These are phyloP conservation scores for Chrysomallon squamiferum DNA, from an alignment of 1,140 invertebrate genomes.

Conservation along the genomic window DNA sequence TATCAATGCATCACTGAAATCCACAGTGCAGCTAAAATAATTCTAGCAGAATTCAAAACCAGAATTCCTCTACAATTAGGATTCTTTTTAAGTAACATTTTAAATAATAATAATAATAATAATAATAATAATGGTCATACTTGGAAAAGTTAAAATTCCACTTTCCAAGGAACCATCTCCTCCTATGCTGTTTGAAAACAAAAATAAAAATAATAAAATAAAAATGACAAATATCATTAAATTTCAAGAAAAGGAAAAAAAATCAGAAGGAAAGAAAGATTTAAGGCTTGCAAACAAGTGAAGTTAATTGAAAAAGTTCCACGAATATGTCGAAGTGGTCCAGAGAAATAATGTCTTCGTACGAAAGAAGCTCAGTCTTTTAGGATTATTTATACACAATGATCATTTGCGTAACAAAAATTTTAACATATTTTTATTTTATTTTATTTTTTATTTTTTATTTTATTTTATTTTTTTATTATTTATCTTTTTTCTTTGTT, in stretches of 20 bases:
- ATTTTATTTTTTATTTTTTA: too few species aligned
- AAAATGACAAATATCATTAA: neutral
- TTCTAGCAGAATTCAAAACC: too few species aligned
- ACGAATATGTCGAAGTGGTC: neutral
- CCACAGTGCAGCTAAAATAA: too few species aligned
- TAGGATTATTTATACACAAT: too few species aligned
- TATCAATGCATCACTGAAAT: too few species aligned
- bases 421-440: too few species aligned
- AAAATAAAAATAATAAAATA: neutral
- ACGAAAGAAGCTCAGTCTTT: conserved; percentile 25
- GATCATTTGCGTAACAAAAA: too few species aligned
- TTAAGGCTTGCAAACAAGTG: neutral
- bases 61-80: too few species aligned
- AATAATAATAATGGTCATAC: conserved; percentile 1
- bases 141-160: conserved; percentile 6
- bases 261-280: neutral
- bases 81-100: too few species aligned
- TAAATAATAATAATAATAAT: too few species aligned
- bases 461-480: too few species aligned
- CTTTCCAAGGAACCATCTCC: conserved; percentile 4
- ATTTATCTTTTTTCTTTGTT: too few species aligned
- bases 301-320: neutral
- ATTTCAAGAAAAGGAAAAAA: neutral
- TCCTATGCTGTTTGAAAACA: neutral
- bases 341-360: conserved; percentile 41